Evolutionary conservation across 2,113 vertebrate species (phyloP).

Genomic region (Microtus ochrogaster): DNA sequence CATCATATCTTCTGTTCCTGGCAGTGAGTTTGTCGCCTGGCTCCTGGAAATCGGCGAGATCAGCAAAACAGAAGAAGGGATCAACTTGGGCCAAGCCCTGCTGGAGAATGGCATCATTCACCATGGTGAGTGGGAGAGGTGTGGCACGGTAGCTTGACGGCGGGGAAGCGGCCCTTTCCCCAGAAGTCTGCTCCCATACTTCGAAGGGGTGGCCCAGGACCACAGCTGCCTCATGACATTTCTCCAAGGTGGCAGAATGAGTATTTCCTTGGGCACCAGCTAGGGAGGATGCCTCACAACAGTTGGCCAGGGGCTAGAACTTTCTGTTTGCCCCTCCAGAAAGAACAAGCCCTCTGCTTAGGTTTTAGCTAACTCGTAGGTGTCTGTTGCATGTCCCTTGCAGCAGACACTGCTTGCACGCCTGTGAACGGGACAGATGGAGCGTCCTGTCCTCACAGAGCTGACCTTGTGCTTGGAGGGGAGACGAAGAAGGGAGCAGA

Average conservation of each 20-base stretch:
- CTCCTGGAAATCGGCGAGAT: conserved; percentile 97
- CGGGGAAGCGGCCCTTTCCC: rapidly evolving
- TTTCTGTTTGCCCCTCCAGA: neutral
- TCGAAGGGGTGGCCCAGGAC: rapidly evolving
- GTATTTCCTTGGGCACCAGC: neutral
- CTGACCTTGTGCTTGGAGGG: neutral
- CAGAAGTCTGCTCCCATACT: neutral
- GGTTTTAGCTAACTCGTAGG: neutral
- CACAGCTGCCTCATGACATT: rapidly evolving
- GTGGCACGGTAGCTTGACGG: neutral
- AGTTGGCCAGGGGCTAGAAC: neutral
- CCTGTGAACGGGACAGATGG: rapidly evolving
- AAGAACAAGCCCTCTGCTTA: neutral
- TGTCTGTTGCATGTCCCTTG: neutral
- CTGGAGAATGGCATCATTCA: conserved; percentile 99
- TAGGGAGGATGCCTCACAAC: neutral
- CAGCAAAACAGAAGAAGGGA: conserved; percentile 97
- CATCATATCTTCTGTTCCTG: conserved; percentile 57
- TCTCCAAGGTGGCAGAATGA: neutral
- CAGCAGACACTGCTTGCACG: neutral
- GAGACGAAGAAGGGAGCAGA: neutral
- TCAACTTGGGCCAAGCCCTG: conserved; percentile 97
- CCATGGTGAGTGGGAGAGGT: conserved; percentile 86
- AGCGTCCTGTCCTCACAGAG: neutral
- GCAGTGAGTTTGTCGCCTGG: conserved; percentile 98